Evolutionary conservation across 2,797 vertebrate genomes (phyloP).

Genomic region (Pitangus sulphuratus): DNA sequence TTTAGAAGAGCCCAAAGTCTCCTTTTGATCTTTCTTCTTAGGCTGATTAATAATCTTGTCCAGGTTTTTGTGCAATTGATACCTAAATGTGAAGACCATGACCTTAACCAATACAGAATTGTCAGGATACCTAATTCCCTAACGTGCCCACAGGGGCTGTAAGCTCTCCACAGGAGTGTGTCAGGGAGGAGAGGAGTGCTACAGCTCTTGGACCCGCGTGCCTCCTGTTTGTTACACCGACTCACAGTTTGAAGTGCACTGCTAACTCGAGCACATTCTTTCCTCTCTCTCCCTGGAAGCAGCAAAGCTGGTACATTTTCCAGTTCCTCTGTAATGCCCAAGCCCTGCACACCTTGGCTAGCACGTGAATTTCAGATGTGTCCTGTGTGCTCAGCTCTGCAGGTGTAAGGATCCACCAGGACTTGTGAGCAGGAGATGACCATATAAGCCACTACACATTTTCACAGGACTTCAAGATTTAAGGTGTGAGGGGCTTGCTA

Average conservation of each 20-base stretch:
- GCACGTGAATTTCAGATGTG: not conserved
- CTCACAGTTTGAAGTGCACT: not conserved
- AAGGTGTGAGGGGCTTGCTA: not conserved
- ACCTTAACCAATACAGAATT: not conserved
- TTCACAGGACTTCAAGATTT: not conserved
- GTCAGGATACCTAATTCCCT: not conserved
- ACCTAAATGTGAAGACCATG: not conserved
- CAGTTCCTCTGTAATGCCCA: not conserved
- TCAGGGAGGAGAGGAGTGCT: not conserved
- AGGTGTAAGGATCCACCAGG: not conserved
- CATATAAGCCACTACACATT: rapidly evolving
- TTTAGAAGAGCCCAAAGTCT: not conserved
- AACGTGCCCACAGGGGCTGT: not conserved
- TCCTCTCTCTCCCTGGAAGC: not conserved
- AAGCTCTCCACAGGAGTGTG: not conserved
- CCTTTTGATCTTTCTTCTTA: not conserved
- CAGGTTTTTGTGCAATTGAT: not conserved
- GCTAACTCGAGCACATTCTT: not conserved
- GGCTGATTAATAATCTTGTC: not conserved
- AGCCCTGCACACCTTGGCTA: not conserved
- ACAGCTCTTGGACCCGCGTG: not conserved
- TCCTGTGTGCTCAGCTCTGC: not conserved
- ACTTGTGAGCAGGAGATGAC: not conserved
- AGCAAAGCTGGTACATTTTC: not conserved
- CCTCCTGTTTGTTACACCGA: rapidly evolving